Evolutionary conservation across 2,113 vertebrate genomes (phyloP).

Genomic region (Notiomystis cincta): DNA sequence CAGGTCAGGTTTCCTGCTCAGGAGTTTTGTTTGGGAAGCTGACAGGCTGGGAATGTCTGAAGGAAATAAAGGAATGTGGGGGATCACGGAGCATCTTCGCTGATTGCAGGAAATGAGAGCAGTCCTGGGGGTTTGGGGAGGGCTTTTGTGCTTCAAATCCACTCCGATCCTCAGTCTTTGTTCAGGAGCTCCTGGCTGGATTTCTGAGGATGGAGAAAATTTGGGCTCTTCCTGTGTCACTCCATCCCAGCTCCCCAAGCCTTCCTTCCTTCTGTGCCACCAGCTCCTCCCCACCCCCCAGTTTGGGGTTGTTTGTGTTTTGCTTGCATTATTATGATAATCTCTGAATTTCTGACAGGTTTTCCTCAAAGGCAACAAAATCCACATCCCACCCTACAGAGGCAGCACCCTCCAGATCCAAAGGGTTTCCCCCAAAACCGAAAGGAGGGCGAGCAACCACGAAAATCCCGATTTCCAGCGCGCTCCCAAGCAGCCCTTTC

Average conservation of each 20-base stretch:
- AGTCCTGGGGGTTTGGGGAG: neutral
- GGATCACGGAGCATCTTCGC: neutral
- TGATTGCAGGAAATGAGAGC: neutral
- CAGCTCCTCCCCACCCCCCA: neutral
- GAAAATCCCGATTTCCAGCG: neutral
- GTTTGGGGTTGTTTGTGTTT: too few species aligned
- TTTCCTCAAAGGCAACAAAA: neutral
- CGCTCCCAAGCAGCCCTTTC: neutral
- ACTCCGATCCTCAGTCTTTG: neutral
- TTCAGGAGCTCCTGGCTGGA: neutral
- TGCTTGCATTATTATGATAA: neutral
- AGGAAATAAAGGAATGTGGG: neutral
- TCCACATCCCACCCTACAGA: neutral
- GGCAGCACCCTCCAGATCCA: neutral
- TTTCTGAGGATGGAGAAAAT: neutral
- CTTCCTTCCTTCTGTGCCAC: too few species aligned
- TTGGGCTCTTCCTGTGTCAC: rapidly evolving
- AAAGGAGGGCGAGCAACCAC: neutral
- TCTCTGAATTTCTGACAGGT: neutral
- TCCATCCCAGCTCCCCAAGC: neutral
- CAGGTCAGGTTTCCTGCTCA: neutral
- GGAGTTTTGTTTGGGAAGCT: neutral
- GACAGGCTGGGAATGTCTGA: neutral
- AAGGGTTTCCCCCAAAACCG: neutral
- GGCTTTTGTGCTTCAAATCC: neutral